Base-by-base conservation (phyloP, 2,888 invertebrate genomes). In the Leucophora obtusa region DNA sequence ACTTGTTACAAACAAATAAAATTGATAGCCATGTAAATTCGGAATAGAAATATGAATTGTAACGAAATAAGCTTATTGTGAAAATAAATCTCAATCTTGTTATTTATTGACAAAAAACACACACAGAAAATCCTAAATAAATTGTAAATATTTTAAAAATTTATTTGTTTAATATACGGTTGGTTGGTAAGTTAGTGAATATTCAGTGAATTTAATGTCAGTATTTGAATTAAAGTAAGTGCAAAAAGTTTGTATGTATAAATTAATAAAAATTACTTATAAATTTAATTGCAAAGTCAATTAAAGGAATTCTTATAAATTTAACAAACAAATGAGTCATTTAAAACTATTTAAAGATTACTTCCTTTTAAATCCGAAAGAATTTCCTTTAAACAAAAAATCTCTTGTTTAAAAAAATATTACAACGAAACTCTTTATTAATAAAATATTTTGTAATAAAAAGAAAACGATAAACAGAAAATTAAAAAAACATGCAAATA, bases 91-190 rank as follows among this genome's bases (percentile, higher is more conserved):
- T 51, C 51, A 63, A 21, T 51, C 69, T 58, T 65, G 76, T 63
- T 76, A 63, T 58, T 63, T 70, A 63, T 62, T 62, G 54, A 66
- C 18, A 62, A 60, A n/a, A 24, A 82, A 17, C 59, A 24, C 2
- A 24, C 66, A 71, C 54, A 58, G 47, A 65, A 28, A 28, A 71
- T 66, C 65, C 72, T 53, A 59, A 82, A 80, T 65, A 82, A 82
- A 82, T 66, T 75, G 54, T 71, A 60, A n/a, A 72, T 62, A 77
- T 65, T 53, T 62, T 28, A 11, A 47, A 78, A 63, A 56, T n/a
- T 28, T 6, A 35, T 4, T n/a, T 47, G 15, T 47, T 47, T 47
- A 47, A n/a, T 47, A 11, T 38, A 38, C 11, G 5, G 6, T 21
- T 21, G 28, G 6, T 4, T 7, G 28, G 7, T 7, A 28, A 7